Conservation (phyloP, 2,797 vertebrate genomes). For the Scyliorhinus canicula region DNA sequence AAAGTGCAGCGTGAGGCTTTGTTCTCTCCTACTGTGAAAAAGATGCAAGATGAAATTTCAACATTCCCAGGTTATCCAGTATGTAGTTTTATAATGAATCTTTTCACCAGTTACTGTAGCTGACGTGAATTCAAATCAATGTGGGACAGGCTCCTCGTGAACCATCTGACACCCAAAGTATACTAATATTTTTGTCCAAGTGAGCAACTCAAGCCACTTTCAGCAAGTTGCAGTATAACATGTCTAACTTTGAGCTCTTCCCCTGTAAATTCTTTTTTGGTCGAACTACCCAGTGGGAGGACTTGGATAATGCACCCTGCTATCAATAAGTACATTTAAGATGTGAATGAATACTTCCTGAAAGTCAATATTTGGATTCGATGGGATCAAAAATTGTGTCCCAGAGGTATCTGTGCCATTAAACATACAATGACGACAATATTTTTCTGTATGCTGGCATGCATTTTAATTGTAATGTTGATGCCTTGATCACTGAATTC, state of each 20-base stretch:
- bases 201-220: background rate
- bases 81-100: background rate
- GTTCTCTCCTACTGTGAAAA: background rate
- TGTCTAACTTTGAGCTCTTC: background rate
- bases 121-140: background rate
- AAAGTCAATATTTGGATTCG: background rate
- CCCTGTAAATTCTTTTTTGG: background rate
- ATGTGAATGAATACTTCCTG: background rate
- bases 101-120: background rate
- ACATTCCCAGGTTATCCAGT: background rate
- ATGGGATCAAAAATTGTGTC: background rate
- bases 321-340: background rate
- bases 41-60: background rate
- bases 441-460: background rate
- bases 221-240: background rate
- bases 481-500: background rate
- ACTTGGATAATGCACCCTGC: background rate
- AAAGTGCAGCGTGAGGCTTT: background rate
- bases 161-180: background rate
- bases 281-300: background rate
- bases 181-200: background rate
- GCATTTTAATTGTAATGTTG: constrained; percentile 1
- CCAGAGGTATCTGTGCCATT: background rate
- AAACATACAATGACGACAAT: background rate
- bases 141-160: background rate